Evolutionary conservation across 1,140 invertebrate species (phyloP).

Genomic region (Leptestheria dahalacensis): DNA sequence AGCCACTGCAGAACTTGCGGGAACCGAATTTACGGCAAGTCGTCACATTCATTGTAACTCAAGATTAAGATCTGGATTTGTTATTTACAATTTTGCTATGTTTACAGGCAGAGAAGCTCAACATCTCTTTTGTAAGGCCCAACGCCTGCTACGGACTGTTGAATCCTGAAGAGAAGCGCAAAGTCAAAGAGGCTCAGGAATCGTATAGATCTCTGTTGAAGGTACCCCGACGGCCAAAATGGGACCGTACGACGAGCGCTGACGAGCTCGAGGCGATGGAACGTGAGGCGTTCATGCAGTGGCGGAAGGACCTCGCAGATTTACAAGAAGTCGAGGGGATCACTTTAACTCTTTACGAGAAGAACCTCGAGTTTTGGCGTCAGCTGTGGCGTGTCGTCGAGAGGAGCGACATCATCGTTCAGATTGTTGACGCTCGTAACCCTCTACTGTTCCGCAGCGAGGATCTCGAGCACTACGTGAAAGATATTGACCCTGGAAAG

Average conservation of each 20-base stretch:
- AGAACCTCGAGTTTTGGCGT: constrained; percentile 95
- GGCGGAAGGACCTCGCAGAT: constrained; percentile 62
- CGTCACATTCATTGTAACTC: neutral
- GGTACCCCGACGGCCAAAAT: constrained; percentile 70
- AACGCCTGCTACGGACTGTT: constrained; percentile 42
- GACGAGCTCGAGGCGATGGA: constrained; percentile 64
- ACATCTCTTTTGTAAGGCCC: constrained; percentile 59
- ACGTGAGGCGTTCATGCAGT: constrained; percentile 66
- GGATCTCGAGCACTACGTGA: constrained; percentile 88
- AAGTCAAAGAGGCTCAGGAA: constrained; percentile 42
- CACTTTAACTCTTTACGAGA: constrained; percentile 89
- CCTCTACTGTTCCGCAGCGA: constrained; percentile 83
- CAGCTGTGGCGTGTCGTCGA: constrained; percentile 97
- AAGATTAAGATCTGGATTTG: neutral
- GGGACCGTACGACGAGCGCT: constrained; percentile 54
- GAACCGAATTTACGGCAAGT: constrained; percentile 63
- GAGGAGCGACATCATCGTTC: constrained; percentile 64
- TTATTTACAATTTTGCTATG: constrained; percentile 17
- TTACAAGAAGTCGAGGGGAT: constrained; percentile 67
- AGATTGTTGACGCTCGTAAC: constrained; percentile 94
- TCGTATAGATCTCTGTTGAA: constrained; percentile 47
- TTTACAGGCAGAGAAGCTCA: constrained; percentile 67
- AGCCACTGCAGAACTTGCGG: constrained; percentile 79
- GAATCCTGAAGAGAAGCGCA: constrained; percentile 41
- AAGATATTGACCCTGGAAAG: constrained; percentile 63